phyloP scores from a whole-genome alignment of 2,888 invertebrate species.

The Drosophila birchii region DNA sequence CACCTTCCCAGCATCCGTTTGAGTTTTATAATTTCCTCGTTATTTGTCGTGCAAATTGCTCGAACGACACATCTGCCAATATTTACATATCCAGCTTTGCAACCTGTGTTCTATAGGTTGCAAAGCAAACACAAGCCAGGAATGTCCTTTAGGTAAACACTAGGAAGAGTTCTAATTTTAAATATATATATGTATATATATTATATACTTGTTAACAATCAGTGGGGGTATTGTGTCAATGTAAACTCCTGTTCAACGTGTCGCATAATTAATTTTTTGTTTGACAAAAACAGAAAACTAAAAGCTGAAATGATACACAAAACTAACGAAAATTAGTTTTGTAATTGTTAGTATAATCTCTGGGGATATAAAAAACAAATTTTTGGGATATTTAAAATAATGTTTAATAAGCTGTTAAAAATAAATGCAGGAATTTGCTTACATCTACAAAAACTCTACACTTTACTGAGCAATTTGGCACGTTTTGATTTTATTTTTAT shows the following conservation, averaged over 20 bases:
- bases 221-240: conserved; percentile 18
- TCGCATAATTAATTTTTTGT: conserved; percentile 59
- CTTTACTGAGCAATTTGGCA: conserved; percentile 20
- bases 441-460: conserved; percentile 2
- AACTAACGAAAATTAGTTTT: conserved; percentile 1
- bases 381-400: not conserved
- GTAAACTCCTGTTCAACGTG: conserved; percentile 56
- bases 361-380: not conserved
- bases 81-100: conserved; percentile 27
- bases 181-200: conserved; percentile 2
- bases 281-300: conserved; percentile 23
- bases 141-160: conserved; percentile 46
- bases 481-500: not conserved
- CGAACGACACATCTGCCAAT: conserved; percentile 52
- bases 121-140: conserved; percentile 34
- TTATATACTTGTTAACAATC: conserved; percentile 17
- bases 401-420: not conserved
- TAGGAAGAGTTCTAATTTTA: conserved; percentile 19
- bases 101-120: conserved; percentile 15
- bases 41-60: conserved; percentile 78
- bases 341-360: conserved; percentile 2
- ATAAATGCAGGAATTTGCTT: not conserved
- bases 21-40: conserved; percentile 49
- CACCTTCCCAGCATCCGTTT: conserved; percentile 24
- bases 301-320: conserved; percentile 5